Evolutionary conservation across 2,113 vertebrate genomes (phyloP), one percentile per base, ranked within the genome.

Genomic region (Lipophrys pholis): DNA sequence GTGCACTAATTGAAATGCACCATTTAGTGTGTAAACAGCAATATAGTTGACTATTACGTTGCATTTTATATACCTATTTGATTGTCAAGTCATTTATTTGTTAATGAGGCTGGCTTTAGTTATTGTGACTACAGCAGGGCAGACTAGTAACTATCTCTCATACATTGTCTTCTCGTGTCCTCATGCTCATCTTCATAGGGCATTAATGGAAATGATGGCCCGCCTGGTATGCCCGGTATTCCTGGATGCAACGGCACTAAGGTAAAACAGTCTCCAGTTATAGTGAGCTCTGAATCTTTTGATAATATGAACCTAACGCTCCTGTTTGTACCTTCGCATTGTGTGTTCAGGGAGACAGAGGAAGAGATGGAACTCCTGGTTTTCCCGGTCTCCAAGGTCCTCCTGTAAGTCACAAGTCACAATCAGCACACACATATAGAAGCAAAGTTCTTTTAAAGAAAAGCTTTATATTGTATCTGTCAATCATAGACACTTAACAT

Each of bases 211-310:
- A 95, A 97, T 75, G 97, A 99, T 30, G 98, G 98, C 0, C 95
- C 97, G 1, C 94, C 95, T 3, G 98, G 98, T 68, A 63, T 91
- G n/a, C 76, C 82, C 45, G 98, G 98, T 15, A 97, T 99, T 84
- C 97, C 97, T 80, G 98, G 98, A 70, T 99, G 98, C 89, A 99
- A 99, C 11, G 98, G 98, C 73, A 99, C 98, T 49, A 99, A 99
- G 95, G 98, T 98, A 87, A 84, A 65, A 11, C 12, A 12, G 21
- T 21, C 21, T 53, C 9, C 45, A 14, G 6, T 58, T 52, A 1
- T 17, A 6, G 8, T 64, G 8, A 66, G 9, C 10, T 4, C 8
- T 11, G 6, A 50, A 2, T 17, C 7, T 46, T 14, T 10, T 1
- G 1, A 3, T 17, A 17, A 15, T 10, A 3, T 30, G 14, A 48